phyloP scores from a whole-genome alignment of 2,797 vertebrate species.

The Aplochiton taeniatus region DNA sequence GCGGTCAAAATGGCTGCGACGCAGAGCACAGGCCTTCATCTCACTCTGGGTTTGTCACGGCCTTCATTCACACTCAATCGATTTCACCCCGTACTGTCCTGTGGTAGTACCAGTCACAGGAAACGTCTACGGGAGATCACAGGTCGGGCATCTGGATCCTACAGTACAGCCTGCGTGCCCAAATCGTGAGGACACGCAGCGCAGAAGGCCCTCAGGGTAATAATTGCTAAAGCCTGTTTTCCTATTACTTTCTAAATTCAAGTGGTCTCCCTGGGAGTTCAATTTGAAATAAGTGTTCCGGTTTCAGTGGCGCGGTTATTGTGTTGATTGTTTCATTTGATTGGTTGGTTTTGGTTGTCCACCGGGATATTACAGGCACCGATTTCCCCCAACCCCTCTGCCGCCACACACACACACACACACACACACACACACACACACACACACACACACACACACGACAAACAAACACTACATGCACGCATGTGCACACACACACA shows the following conservation, averaged over 20 bases:
- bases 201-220: constrained; percentile 7
- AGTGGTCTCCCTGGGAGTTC: neutral
- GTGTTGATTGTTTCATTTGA: constrained; percentile 33
- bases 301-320: neutral
- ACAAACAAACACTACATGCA: neutral
- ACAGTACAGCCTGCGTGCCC: constrained; percentile 40
- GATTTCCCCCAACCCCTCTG: constrained; percentile 2
- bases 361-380: constrained; percentile 8
- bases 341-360: constrained; percentile 32
- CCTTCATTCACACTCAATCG: constrained; percentile 6
- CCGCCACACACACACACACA: neutral
- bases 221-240: neutral
- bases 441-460: neutral
- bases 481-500: neutral
- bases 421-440: neutral
- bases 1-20: constrained; percentile 52
- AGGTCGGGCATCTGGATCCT: constrained; percentile 44
- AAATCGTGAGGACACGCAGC: constrained; percentile 30
- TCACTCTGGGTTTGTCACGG: constrained; percentile 38
- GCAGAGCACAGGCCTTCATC: constrained; percentile 30
- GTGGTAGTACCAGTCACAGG: constrained; percentile 50
- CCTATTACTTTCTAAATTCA: neutral
- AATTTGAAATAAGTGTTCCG: constrained; percentile 7
- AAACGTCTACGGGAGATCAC: constrained; percentile 62
- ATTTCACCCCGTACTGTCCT: constrained; percentile 26